Base-by-base conservation (phyloP, 2,113 vertebrate species). In the Notothenia coriiceps region DNA sequence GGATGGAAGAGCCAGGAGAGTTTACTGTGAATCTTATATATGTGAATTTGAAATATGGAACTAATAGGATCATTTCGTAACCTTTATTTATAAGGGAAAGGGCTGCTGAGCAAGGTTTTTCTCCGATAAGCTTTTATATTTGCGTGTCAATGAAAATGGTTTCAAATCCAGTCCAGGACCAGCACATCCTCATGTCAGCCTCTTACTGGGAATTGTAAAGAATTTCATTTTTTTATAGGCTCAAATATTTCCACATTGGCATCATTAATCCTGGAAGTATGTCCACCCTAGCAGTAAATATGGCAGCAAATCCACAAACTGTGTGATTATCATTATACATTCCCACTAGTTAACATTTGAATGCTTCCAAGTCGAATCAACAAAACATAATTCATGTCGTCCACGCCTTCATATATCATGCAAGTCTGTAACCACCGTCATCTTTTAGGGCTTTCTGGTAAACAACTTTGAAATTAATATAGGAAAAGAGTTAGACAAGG, bases 11-110 rank as follows among this genome's bases (percentile, higher is more conserved):
- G 57, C 40, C 66, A n/a, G 5, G 55, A 51, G 66, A 74, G 4
- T 84, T 64, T 18, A 74, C 14, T 22, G 46, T 44, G 29, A 54
- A 57, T 29, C 29, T 29, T 29, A 29, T 4, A 29, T 29, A 13
- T 71, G 71, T 70, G 44, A 79, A 85, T 77, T 33, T 59, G 8
- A 47, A 62, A 62, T 71, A 25, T 49, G 35, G 9, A 44, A 11
- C 25, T 49, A 13, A 73, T 35, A 7, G 15, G 15, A 50, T 73
- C 9, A 40, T 33, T 64, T 9, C 7, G 40, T 33, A 40, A 69
- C 40, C 25, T 71, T 64, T 0, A 66, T 76, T n/a, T 56, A 67
- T 43, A 50, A 49, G 9, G 43, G 5, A 52, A 47, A 9, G 5
- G 10, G 13, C 29, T 29, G 29, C 29, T 29, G 29, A 29, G 29